Evolutionary conservation across 2,797 vertebrate genomes (phyloP).

Genomic region (Phataginus tricuspis): DNA sequence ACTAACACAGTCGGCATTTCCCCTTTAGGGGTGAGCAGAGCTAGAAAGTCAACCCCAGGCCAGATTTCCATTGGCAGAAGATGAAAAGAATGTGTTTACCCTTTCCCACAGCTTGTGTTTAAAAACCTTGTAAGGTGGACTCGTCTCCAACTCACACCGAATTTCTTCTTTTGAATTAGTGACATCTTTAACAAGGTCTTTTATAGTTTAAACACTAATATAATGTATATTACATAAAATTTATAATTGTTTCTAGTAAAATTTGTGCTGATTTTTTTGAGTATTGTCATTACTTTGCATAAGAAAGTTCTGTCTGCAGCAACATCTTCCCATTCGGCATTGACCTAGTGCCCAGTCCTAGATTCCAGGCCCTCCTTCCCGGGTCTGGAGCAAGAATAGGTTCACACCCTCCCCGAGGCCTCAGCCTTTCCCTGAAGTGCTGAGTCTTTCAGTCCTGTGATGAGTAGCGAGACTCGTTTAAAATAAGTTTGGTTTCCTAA

Average conservation of each 20-base stretch:
- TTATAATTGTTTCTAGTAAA: neutral
- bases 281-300: neutral
- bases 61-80: neutral
- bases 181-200: neutral
- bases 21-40: neutral
- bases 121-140: neutral
- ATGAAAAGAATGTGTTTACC: neutral
- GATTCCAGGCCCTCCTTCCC: neutral
- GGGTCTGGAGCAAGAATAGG: neutral
- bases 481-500: neutral
- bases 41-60: neutral
- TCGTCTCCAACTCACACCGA: neutral
- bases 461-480: neutral
- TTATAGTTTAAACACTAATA: neutral
- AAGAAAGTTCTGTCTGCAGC: neutral
- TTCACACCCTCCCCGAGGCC: neutral
- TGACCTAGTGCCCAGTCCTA: neutral
- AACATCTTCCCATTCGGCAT: neutral
- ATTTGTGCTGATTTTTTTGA: neutral
- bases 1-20: rapidly evolving
- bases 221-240: neutral
- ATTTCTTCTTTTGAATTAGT: neutral
- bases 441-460: neutral
- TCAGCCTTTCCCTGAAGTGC: neutral
- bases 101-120: neutral